Conservation (phyloP, 2,888 invertebrate genomes). For the Maniola hyperantus region DNA sequence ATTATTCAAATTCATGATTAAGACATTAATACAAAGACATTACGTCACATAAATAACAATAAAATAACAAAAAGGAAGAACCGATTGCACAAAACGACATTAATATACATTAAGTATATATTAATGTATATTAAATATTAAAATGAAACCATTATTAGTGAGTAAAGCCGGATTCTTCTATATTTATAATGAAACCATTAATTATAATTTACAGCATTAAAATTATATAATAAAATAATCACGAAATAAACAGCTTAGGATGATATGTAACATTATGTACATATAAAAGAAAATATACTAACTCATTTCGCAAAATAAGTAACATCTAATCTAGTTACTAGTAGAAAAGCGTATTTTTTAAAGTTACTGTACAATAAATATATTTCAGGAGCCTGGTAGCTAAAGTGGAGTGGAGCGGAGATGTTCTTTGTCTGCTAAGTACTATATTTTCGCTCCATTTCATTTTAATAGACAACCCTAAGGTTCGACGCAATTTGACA, state of each 20-base stretch:
- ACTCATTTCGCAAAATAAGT: slow-evolving; percentile 54
- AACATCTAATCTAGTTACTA: slow-evolving; percentile 48
- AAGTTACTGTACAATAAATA: slow-evolving; percentile 4
- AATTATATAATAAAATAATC: slow-evolving; percentile 21
- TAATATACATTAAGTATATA: too few species aligned
- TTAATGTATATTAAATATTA: too few species aligned
- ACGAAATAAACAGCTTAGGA: slow-evolving; percentile 53
- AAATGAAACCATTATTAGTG: too few species aligned
- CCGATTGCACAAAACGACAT: background rate
- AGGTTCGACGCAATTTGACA: background rate
- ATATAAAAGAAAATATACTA: slow-evolving; percentile 49
- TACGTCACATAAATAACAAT: background rate
- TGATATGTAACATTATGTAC: slow-evolving; percentile 72
- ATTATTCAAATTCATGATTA: background rate
- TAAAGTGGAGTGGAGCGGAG: too few species aligned
- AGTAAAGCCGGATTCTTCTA: too few species aligned
- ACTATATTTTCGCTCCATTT: too few species aligned
- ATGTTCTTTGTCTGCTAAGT: too few species aligned
- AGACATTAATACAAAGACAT: background rate
- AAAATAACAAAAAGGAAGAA: slow-evolving; percentile 10
- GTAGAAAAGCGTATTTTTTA: slow-evolving; percentile 44
- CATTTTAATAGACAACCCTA: too few species aligned
- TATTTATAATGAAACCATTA: too few species aligned
- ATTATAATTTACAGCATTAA: slow-evolving; percentile 1
- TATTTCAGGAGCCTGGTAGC: background rate